Percentiles rank a stretch among this genome's conserved stretches.
Evolutionary conservation across 2,888 invertebrate genomes (phyloP).

Genomic region (Aphrophora alni): DNA sequence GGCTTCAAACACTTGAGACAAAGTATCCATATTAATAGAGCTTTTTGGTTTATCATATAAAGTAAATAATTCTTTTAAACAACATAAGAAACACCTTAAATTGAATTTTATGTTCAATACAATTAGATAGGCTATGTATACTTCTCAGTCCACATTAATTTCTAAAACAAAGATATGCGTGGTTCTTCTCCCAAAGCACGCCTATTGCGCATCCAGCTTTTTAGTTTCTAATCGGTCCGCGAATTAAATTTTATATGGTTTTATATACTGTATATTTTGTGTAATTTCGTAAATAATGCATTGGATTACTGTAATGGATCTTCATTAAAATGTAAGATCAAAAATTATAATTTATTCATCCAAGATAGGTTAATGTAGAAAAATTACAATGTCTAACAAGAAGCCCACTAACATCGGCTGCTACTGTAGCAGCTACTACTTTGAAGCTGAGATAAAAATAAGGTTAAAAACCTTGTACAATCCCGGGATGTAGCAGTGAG

Average conservation of each 20-base stretch:
- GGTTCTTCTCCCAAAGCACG: neutral
- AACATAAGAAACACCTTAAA: no score
- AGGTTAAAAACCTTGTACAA: neutral
- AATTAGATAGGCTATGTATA: no score
- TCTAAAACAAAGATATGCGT: neutral
- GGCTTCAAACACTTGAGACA: no score
- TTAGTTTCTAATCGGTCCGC: neutral
- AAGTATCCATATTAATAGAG: no score
- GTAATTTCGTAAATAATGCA: neutral
- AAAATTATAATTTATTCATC: neutral
- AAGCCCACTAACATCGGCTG: neutral
- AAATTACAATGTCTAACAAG: neutral
- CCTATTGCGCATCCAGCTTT: neutral
- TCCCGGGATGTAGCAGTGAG: neutral
- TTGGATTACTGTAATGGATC: neutral
- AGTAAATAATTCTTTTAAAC: no score
- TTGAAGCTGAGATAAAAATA: neutral
- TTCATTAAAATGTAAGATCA: conserved; percentile 6
- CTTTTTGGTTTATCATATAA: no score
- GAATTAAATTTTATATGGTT: neutral
- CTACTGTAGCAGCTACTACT: neutral
- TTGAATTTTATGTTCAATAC: no score
- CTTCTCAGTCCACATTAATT: no score
- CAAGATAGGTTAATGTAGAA: neutral
- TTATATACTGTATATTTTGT: neutral